Base-by-base conservation (phyloP, 92 coral and sea anemone species). In the Epizoanthus ramosus region DNA sequence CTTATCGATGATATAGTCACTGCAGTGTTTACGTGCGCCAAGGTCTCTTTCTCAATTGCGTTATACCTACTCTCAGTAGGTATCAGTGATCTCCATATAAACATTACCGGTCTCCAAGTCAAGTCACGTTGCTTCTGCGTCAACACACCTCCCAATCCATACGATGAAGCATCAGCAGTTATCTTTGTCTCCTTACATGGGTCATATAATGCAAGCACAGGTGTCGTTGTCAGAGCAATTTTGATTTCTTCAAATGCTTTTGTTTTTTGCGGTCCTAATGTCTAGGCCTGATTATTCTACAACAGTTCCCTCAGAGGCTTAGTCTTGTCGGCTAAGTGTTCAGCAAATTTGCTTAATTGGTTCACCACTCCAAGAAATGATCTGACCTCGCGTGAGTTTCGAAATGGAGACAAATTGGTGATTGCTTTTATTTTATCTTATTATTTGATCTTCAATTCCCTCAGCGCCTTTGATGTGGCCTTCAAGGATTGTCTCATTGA, bases 131-230 rank as follows among this genome's bases (percentile, higher is more conserved):
- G 91, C 73, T 84, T 88, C 63, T 88, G 92, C 41, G 64, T 8
- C 7, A 88, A 79, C 58, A 84, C 75, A 28, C 76, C 88, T 52
- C 88, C 92, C 57, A 85, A 15, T 39, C 89, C 84, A 53, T 79
- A 85, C 5, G 83, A 73, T 16, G 89, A 84, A 71, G 84, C 92
- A 85, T 89, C 89, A 25, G 89, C 88, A 84, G 83, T 79, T 24
- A 84, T 65, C 45, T 71, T 88, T 5, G 88, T 88, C 64, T 88
- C 86, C 57, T 35, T 79, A 35, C 80, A 79, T 10, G 92, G 83
- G 65, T 88, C 88, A 79, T 79, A 88, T 28, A 88, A 73, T 16
- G 92, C 88, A 21, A 84, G 80, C 39, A 84, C 84, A 53, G 86
- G 88, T 23, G 74, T 58, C 19, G 88, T 50, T 24, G 60, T 79